phyloP scores from a whole-genome alignment of 2,888 invertebrate genomes.

The Rotaria socialis region DNA sequence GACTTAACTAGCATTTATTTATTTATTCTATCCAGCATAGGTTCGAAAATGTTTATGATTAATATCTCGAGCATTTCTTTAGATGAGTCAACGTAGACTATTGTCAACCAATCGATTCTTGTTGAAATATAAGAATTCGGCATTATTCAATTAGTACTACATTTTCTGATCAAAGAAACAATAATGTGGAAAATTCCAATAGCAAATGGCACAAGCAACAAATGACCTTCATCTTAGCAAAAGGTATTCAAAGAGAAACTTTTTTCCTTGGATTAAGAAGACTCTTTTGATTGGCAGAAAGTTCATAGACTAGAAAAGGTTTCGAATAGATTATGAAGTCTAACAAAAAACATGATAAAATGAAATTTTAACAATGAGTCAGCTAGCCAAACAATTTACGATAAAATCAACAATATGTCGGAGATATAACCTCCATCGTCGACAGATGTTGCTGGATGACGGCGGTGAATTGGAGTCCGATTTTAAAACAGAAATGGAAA shows the following conservation, averaged over 20 bases:
- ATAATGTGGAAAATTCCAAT: background rate
- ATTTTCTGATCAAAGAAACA: background rate
- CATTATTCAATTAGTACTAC: background rate
- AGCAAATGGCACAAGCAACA: background rate
- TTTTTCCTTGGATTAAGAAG: background rate
- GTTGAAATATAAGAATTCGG: background rate
- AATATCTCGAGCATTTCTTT: background rate
- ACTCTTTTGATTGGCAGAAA: background rate
- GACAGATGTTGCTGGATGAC: background rate
- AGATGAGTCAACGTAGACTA: background rate
- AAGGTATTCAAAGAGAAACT: background rate
- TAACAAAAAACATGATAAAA: background rate
- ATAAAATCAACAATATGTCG: constrained; percentile 18
- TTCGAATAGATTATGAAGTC: background rate
- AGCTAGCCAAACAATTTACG: background rate
- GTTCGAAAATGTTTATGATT: no score
- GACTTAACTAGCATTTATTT: no score
- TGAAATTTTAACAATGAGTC: constrained; percentile 26
- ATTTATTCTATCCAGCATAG: no score
- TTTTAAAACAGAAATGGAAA: no score
- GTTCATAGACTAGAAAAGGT: background rate
- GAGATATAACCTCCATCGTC: background rate
- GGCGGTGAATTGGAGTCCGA: no score
- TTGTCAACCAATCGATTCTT: background rate
- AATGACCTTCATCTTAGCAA: background rate